Evolutionary conservation across 2,797 vertebrate genomes (phyloP).

Genomic region (Siniperca scherzeri): DNA sequence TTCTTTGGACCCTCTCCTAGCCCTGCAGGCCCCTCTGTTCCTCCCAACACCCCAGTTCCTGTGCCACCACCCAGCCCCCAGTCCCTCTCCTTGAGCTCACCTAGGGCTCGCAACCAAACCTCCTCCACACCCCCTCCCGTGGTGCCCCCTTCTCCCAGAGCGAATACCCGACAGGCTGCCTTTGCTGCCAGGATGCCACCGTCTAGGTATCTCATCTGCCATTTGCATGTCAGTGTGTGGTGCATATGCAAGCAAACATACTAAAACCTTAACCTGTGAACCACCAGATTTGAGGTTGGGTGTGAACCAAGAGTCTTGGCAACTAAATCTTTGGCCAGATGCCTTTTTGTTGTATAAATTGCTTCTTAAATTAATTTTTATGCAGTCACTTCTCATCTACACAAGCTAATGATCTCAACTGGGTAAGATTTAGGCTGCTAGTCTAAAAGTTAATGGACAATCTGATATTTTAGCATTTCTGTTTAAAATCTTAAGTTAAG

Average conservation of each 20-base stretch:
- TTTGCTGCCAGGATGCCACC: conserved; percentile 88
- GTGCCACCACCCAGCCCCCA: conserved; percentile 81
- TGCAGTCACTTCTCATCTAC: not conserved
- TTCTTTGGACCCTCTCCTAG: conserved; percentile 69
- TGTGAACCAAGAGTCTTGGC: conserved; percentile 1
- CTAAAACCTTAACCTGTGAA: conserved; percentile 57
- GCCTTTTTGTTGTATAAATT: not conserved
- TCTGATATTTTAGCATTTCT: conserved; percentile 10
- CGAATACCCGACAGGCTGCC: conserved; percentile 84
- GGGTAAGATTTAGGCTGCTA: not conserved
- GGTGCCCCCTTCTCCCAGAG: conserved; percentile 86
- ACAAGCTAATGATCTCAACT: not conserved
- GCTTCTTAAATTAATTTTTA: not conserved
- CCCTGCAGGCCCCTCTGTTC: conserved; percentile 69
- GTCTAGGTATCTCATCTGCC: conserved; percentile 91
- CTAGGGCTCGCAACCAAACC: conserved; percentile 78
- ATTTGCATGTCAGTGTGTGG: conserved; percentile 72
- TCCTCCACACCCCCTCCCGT: conserved; percentile 78
- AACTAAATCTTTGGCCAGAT: not conserved
- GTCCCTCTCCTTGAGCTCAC: conserved; percentile 76
- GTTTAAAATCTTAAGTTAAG: not conserved
- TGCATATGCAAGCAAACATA: conserved; percentile 41
- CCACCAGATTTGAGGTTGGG: not conserved
- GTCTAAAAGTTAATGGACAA: not conserved
- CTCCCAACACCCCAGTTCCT: conserved; percentile 79